Evolutionary conservation across 92 coral and sea anemone species (phyloP).

Genomic region (Palythoa heliodiscus): DNA sequence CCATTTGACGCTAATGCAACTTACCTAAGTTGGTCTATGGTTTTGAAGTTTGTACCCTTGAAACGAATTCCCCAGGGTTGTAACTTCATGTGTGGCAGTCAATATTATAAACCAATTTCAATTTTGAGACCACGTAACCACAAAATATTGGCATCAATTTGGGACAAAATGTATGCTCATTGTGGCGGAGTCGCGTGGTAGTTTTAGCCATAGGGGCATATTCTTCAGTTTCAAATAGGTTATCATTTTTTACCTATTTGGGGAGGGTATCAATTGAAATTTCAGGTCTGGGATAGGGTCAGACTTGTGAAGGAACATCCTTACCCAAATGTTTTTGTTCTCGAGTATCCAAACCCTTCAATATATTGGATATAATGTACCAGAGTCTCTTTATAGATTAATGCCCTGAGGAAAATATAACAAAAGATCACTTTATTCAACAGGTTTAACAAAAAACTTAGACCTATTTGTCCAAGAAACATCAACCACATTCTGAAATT

Average conservation of each 20-base stretch:
- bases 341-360: not conserved
- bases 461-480: not conserved
- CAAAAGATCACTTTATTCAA: not conserved
- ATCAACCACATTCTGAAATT: not conserved
- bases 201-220: not conserved
- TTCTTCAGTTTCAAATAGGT: no score
- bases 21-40: no score
- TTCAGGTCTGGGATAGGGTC: slow-evolving; percentile 1
- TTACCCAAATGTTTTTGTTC: not conserved
- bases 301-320: not conserved
- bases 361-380: not conserved
- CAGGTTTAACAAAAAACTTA: not conserved
- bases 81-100: not conserved
- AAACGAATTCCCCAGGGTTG: not conserved
- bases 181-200: not conserved
- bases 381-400: not conserved
- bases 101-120: no score
- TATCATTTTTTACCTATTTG: no score
- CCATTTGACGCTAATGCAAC: no score
- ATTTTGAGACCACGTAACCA: not conserved
- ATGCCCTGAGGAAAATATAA: not conserved
- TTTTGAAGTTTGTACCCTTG: no score
- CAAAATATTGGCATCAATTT: not conserved
- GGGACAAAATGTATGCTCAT: not conserved
- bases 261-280: not conserved